Evolutionary conservation across 2,797 vertebrate genomes (phyloP).

Genomic region (Falco berigora): DNA sequence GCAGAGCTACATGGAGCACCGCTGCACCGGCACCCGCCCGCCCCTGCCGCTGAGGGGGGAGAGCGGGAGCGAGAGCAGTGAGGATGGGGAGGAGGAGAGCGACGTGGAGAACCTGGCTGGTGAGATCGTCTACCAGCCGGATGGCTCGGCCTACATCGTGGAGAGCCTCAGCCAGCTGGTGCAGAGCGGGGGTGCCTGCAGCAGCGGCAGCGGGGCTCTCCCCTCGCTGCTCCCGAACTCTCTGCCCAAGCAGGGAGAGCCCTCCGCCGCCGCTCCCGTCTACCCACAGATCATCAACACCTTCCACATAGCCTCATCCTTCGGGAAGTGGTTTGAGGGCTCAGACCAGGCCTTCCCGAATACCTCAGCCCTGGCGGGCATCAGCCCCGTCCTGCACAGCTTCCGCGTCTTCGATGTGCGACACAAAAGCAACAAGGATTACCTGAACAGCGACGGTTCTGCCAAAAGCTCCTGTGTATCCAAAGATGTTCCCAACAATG

Average conservation of each 20-base stretch:
- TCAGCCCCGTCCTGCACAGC: slow-evolving; percentile 99
- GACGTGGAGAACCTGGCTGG: slow-evolving; percentile 98
- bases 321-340: slow-evolving; percentile 99
- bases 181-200: slow-evolving; percentile 82
- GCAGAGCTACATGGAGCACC: slow-evolving; percentile 96
- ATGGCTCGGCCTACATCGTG: slow-evolving; percentile 99
- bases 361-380: slow-evolving; percentile 98
- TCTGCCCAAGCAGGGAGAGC: slow-evolving; percentile 84
- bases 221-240: slow-evolving; percentile 86
- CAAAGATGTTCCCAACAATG: slow-evolving; percentile 99
- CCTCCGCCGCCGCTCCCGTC: slow-evolving; percentile 81
- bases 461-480: slow-evolving; percentile 99
- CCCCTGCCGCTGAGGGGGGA: slow-evolving; percentile 80
- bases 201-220: slow-evolving; percentile 69
- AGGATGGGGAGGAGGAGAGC: slow-evolving; percentile 90
- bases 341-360: slow-evolving; percentile 98
- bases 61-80: slow-evolving; percentile 90
- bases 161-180: slow-evolving; percentile 98
- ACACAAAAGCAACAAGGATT: slow-evolving; percentile 99
- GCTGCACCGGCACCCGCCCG: slow-evolving; percentile 85
- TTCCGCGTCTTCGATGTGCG: slow-evolving; percentile 99
- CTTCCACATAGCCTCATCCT: slow-evolving; percentile 99
- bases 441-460: slow-evolving; percentile 99
- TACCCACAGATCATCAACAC: slow-evolving; percentile 99
- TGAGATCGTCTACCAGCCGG: slow-evolving; percentile 98